Conservation (phyloP, 2,888 invertebrate genomes). For the Aelia acuminata region DNA sequence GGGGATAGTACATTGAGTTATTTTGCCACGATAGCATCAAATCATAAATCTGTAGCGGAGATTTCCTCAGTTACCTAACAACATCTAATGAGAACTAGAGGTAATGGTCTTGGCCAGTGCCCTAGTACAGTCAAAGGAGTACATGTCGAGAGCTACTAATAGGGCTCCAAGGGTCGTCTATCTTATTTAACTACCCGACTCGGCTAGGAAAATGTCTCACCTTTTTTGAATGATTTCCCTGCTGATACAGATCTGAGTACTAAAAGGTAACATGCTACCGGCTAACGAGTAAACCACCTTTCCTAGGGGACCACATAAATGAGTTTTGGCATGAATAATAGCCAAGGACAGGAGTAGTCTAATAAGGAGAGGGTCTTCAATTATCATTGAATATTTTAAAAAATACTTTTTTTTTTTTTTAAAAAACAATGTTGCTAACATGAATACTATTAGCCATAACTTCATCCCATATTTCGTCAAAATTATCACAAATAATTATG, state of each 20-base stretch:
- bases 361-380: neutral
- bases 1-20: constrained; percentile 11
- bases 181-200: constrained; percentile 18
- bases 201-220: neutral
- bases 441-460: too few species aligned
- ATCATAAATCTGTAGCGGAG: constrained; percentile 34
- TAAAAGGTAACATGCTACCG: constrained; percentile 18
- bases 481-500: too few species aligned
- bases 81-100: constrained; percentile 3
- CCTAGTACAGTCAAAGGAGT: constrained; percentile 36
- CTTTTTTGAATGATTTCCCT: constrained; percentile 28
- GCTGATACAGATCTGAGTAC: neutral
- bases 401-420: neutral
- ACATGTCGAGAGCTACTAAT: neutral
- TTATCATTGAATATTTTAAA: neutral
- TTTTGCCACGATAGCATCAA: constrained; percentile 44
- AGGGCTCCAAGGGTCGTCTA: neutral
- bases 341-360: neutral
- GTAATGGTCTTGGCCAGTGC: constrained; percentile 26
- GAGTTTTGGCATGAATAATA: neutral
- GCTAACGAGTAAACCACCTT: neutral
- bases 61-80: constrained; percentile 22
- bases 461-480: too few species aligned
- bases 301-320: neutral
- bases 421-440: too few species aligned